Base-by-base conservation (phyloP, 2,113 vertebrate genomes). In the Siniperca knerii region DNA sequence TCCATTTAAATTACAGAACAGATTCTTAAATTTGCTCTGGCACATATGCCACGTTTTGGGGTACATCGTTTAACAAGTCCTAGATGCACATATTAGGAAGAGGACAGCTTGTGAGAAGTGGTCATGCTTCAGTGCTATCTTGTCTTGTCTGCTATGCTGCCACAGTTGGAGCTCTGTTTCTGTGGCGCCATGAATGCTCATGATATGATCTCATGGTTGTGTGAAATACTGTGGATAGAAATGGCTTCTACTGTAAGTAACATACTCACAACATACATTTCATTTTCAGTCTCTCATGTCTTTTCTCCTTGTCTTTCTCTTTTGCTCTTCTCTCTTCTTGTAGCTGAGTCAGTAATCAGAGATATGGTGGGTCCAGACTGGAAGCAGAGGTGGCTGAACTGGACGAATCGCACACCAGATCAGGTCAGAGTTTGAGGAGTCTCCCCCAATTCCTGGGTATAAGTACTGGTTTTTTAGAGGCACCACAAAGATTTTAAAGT, bases 291-390 rank as follows among this genome's bases (percentile, higher is more conserved):
- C 3, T 37, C 35, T 21, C 4, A 2, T 67, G 37, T 66, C 4
- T 25, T 71, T 23, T 60, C 0, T 70, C 4, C 1, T 46, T 68
- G 4, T 48, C 7, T 81, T 50, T 2, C 4, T 48, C 8, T 18
- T 48, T 35, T 35, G 0, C 20, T 50, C 8, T 6, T 8, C 9
- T 15, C 4, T 57, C 13, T 5, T 12, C 62, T 89, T 87, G 65
- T 79, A 99, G 98, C 98, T 83, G 98, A 99, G 75, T 97, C 96
- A 11, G 96, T 98, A 82, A 98, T 99, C 90, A 95, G 94, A 86
- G 97, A 97, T 92, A 99, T 99, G 98, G 97, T 99, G 64, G 98
- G 98, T 35, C 98, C 98, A 80, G 96, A 97, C 70, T 99, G 98
- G 98, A 98, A 96, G 90, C 96, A 98, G 92, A 95, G 98, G n/a